Base-by-base conservation (phyloP, 2,797 vertebrate genomes). In the Calcarius lapponicus region DNA sequence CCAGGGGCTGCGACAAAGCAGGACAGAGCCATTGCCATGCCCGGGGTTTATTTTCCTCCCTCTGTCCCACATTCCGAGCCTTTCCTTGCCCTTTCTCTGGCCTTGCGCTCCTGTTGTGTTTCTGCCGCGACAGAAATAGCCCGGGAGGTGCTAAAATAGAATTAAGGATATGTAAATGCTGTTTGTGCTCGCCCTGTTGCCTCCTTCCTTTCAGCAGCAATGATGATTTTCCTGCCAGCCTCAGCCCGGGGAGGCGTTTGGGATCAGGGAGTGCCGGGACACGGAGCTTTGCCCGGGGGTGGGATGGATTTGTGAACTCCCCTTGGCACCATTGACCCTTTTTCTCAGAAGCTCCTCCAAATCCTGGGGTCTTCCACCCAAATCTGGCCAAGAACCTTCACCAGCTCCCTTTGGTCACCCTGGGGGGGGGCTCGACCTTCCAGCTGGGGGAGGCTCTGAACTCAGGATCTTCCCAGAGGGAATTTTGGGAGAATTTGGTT, bases 381-480 rank as follows among this genome's bases (percentile, higher is more conserved):
- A 62, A 95, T 58, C 11, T 0, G 0, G 40, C 1, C 1, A 0
- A 45, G 51, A 7, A 17, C 11, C 28, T 11, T 31, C 51, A 31
- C 17, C 29, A 11, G 21, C 17, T 82, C 25, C 42, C 24, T 58
- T 42, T 3, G 42, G n/a, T 34, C 13, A 17, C 7, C 3, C 50
- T 0, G 0, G 1, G 2, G 12, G 29, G 13, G 9, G 3, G 1
- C 0, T 0, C 0, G 0, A 13, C 42, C 0, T 43, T 22, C 50
- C 58, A 2, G 0, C 38, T 7, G 1, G 10, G 48, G 31, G 67
- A 29, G 17, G 32, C 6, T 93, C 48, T 17, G 15, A 18, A 2
- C 7, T 8, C 58, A 13, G 45, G 13, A 7, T 51, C 45, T 34
- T 64, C 72, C 58, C 14, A 4, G 38, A 50, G 42, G 71, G 73